Evolutionary conservation across 2,888 invertebrate species (phyloP).

Genomic region (Atrina japonica): DNA sequence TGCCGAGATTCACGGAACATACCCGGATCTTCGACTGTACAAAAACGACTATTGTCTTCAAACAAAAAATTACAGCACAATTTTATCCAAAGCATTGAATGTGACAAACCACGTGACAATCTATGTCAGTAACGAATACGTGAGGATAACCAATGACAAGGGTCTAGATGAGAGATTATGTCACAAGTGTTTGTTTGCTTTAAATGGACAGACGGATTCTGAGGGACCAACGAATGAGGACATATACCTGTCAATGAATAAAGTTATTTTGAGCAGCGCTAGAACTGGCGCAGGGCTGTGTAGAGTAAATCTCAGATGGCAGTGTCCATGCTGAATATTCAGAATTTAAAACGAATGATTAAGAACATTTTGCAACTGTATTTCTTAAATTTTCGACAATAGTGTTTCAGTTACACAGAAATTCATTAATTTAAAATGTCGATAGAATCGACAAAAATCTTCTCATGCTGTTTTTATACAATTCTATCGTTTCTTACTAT

Average conservation of each 20-base stretch:
- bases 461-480: too few relatives aligned
- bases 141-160: slow-evolving; percentile 42
- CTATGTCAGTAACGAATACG: slow-evolving; percentile 45
- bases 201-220: slow-evolving; percentile 47
- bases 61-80: not conserved
- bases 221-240: slow-evolving; percentile 9
- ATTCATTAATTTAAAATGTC: too few relatives aligned
- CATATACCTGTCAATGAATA: slow-evolving; percentile 41
- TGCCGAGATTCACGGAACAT: slow-evolving; percentile 39
- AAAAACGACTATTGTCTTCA: slow-evolving; percentile 42
- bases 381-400: too few relatives aligned
- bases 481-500: too few relatives aligned
- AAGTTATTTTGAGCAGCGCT: slow-evolving; percentile 21
- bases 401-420: too few relatives aligned
- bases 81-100: not conserved
- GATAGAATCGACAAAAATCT: too few relatives aligned
- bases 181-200: slow-evolving; percentile 41
- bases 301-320: slow-evolving; percentile 41
- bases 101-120: slow-evolving; percentile 36
- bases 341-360: too few relatives aligned
- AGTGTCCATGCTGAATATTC: slow-evolving; percentile 44
- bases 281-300: slow-evolving; percentile 42
- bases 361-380: too few relatives aligned
- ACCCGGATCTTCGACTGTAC: slow-evolving; percentile 28
- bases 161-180: slow-evolving; percentile 41